These are phyloP conservation scores for Neodiprion lecontei DNA, from an alignment of 1,140 invertebrate species.

Conservation along the genomic window DNA sequence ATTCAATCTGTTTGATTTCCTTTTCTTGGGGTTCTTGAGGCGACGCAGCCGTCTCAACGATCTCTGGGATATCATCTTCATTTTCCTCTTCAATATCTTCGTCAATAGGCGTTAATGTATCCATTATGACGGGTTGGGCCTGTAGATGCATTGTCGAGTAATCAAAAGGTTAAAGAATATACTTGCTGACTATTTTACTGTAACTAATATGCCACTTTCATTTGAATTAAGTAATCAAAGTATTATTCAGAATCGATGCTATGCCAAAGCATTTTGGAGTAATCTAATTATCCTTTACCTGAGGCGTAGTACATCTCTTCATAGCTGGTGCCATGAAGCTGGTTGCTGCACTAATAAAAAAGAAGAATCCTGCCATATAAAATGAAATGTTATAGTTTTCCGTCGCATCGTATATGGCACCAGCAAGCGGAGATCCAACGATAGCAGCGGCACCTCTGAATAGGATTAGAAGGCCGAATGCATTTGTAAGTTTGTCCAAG, in stretches of 20 bases:
- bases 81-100: conserved; percentile 81
- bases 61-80: conserved; percentile 74
- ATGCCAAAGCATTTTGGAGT: conserved; percentile 5
- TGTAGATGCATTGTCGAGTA: conserved; percentile 25
- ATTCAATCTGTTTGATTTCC: conserved; percentile 73
- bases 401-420: conserved; percentile 88
- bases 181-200: conserved; percentile 12
- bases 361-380: conserved; percentile 88
- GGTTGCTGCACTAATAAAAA: conserved; percentile 83
- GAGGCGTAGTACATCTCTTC: conserved; percentile 66
- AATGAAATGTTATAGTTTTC: conserved; percentile 88
- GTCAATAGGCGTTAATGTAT: conserved; percentile 80
- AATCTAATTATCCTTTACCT: conserved; percentile 39
- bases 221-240: neutral
- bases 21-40: conserved; percentile 62
- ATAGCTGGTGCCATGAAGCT: conserved; percentile 84
- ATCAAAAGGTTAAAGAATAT: conserved; percentile 1
- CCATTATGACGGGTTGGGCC: conserved; percentile 68
- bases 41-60: conserved; percentile 70
- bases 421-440: conserved; percentile 81
- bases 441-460: conserved; percentile 93
- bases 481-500: conserved; percentile 94
- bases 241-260: conserved; percentile 38
- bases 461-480: conserved; percentile 93
- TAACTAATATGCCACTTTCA: neutral